These are phyloP conservation scores for Lanius collurio DNA, from an alignment of 2,113 vertebrate genomes.

Conservation along the genomic window DNA sequence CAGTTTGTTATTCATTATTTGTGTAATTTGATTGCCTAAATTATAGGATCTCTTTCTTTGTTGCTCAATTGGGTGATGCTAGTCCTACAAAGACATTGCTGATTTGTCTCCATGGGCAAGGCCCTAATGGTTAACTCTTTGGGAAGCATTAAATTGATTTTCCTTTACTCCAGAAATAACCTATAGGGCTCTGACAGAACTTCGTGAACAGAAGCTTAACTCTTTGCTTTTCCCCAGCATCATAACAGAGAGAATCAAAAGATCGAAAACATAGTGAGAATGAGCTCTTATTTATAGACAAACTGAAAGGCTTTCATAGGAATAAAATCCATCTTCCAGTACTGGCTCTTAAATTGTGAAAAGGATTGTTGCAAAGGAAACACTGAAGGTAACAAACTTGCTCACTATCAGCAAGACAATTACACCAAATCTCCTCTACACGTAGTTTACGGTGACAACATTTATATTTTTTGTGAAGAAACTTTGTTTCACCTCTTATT, in stretches of 20 bases:
- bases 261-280: background rate
- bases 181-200: background rate
- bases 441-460: accelerated
- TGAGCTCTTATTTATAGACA: background rate
- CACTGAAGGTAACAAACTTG: background rate
- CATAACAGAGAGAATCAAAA: background rate
- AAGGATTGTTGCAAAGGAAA: background rate
- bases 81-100: background rate
- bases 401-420: background rate
- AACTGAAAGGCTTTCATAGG: background rate
- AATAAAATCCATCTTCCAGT: background rate
- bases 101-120: background rate
- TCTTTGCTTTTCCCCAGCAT: background rate
- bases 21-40: background rate
- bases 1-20: background rate
- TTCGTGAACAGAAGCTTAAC: background rate
- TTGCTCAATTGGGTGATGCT: background rate
- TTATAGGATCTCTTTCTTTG: background rate
- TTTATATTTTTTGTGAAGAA: background rate
- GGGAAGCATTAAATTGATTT: background rate
- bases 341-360: background rate
- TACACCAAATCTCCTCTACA: background rate
- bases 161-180: background rate
- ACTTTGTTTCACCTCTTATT: background rate
- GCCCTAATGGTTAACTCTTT: background rate